Conservation (phyloP, 2,888 invertebrate genomes). For the Eledona agricola region DNA sequence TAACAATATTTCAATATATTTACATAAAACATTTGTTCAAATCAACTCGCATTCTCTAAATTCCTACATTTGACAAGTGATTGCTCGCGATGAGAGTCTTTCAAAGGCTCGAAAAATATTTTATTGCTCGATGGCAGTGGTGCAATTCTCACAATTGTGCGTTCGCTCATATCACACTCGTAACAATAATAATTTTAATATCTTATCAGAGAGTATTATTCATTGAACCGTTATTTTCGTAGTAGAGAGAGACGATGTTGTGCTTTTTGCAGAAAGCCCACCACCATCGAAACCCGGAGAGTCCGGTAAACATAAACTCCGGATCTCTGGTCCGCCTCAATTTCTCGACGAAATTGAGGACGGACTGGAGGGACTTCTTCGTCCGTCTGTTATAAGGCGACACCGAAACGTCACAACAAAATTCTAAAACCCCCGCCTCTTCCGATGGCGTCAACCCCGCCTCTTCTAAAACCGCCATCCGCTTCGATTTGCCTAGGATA, state of each 20-base stretch:
- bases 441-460: conserved; percentile 70
- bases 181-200: too few species aligned
- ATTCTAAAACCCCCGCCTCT: conserved; percentile 74
- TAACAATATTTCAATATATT: conserved; percentile 21
- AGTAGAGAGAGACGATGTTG: conserved; percentile 74
- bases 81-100: not conserved
- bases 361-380: conserved; percentile 71
- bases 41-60: conserved; percentile 24
- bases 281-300: conserved; percentile 82
- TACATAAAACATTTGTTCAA: conserved; percentile 23
- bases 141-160: conserved; percentile 6
- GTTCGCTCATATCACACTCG: too few species aligned
- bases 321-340: conserved; percentile 70
- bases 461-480: conserved; percentile 79
- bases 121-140: not conserved
- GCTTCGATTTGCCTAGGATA: conserved; percentile 78
- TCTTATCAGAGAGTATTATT: conserved; percentile 37
- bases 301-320: conserved; percentile 72
- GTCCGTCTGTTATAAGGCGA: conserved; percentile 77
- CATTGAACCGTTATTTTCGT: conserved; percentile 53
- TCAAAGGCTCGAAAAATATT: not conserved
- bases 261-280: conserved; percentile 85
- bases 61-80: not conserved
- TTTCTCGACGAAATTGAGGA: conserved; percentile 73
- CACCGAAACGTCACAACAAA: conserved; percentile 76